These are phyloP conservation scores for Trichonephila clavipes DNA, from an alignment of 1,140 invertebrate genomes.

Conservation along the genomic window DNA sequence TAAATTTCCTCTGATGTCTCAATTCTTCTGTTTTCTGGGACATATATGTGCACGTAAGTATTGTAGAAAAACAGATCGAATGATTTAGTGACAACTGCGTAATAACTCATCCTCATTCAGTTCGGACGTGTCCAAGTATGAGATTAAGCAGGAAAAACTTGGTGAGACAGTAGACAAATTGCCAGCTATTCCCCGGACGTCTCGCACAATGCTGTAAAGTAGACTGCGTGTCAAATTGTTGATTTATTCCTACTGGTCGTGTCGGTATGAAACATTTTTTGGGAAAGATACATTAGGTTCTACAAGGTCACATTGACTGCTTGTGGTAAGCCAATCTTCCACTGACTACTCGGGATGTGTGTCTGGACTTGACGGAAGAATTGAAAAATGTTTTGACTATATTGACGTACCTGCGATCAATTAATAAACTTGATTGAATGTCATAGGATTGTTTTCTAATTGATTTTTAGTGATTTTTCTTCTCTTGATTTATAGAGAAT, in stretches of 20 bases:
- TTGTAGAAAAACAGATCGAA: conserved; percentile 65
- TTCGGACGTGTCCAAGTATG: background rate
- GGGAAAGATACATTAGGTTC: conserved; percentile 27
- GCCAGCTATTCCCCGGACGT: background rate
- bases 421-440: background rate
- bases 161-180: conserved; percentile 54
- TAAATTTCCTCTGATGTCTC: conserved; percentile 42
- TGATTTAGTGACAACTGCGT: conserved; percentile 54
- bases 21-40: conserved; percentile 36
- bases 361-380: background rate
- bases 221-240: conserved; percentile 54
- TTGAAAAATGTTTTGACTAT: background rate
- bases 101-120: conserved; percentile 9
- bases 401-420: background rate
- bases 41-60: conserved; percentile 55
- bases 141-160: conserved; percentile 45
- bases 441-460: background rate
- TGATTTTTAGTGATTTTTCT: background rate
- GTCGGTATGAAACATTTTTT: conserved; percentile 34
- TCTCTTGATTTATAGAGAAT: background rate
- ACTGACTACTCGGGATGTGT: background rate
- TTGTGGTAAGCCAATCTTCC: background rate
- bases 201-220: conserved; percentile 28
- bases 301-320: conserved; percentile 7
- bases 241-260: conserved; percentile 44